Conservation (phyloP, 1,140 invertebrate species). For the Drosophila lacertosa region DNA sequence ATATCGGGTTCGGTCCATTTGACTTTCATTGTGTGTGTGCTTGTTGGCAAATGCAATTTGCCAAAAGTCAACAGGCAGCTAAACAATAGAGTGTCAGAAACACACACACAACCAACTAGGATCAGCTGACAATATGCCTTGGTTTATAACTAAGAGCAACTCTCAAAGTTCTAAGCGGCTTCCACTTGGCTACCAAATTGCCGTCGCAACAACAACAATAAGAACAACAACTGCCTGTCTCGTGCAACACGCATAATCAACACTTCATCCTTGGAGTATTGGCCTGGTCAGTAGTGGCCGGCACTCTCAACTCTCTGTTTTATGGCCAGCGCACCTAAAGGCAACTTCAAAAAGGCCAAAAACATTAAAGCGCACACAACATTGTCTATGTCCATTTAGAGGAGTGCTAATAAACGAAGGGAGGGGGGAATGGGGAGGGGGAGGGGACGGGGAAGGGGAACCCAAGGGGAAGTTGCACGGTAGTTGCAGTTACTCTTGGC, state of each 20-base stretch:
- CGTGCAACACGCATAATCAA: conserved; percentile 53
- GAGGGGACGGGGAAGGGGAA: background rate
- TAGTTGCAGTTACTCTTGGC: conserved; percentile 74
- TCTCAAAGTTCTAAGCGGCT: conserved; percentile 38
- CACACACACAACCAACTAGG: conserved; percentile 21
- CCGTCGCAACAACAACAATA: conserved; percentile 3
- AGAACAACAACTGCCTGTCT: conserved; percentile 15
- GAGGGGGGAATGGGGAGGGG: background rate
- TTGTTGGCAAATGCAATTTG: conserved; percentile 6
- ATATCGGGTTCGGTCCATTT: conserved; percentile 12
- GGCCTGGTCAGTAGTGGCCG: conserved; percentile 21
- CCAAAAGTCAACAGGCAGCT: conserved; percentile 11
- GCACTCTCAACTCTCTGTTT: conserved; percentile 5
- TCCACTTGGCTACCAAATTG: conserved; percentile 48
- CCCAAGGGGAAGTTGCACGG: conserved; percentile 24
- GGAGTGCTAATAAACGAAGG: background rate
- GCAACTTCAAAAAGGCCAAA: conserved; percentile 57
- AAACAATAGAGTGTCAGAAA: conserved; percentile 9
- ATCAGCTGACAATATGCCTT: conserved; percentile 56
- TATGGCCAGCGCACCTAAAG: conserved; percentile 60
- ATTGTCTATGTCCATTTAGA: conserved; percentile 58
- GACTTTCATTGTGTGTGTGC: conserved; percentile 12
- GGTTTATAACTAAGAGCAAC: conserved; percentile 21
- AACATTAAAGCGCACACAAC: conserved; percentile 73
- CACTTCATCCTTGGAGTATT: conserved; percentile 50